These are phyloP conservation scores for Paedocypris micromegethes DNA, from an alignment of 2,797 vertebrate genomes.

Conservation along the genomic window DNA sequence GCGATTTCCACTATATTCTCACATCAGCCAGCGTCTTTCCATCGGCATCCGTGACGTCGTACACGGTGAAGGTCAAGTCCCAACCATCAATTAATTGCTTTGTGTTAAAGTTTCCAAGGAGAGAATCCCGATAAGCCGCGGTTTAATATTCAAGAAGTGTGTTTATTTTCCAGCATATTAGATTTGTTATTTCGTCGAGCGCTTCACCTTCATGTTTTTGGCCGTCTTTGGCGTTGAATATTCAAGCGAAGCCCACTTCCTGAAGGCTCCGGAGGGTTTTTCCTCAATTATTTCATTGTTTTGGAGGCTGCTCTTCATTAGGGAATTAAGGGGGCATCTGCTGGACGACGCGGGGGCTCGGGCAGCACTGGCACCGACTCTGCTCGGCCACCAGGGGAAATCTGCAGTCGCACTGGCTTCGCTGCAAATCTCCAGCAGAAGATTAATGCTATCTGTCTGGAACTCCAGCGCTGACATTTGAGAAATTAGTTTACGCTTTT, in stretches of 20 bases:
- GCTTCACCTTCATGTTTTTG: constrained; percentile 22
- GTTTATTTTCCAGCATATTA: constrained; percentile 52
- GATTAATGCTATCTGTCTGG: constrained; percentile 53
- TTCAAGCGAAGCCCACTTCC: constrained; percentile 43
- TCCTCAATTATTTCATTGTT: constrained; percentile 61
- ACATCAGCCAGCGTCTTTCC: constrained; percentile 57
- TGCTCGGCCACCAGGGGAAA: constrained; percentile 53
- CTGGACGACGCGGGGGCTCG: constrained; percentile 52
- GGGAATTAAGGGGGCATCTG: constrained; percentile 55
- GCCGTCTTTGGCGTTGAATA: constrained; percentile 46
- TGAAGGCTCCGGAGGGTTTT: constrained; percentile 49
- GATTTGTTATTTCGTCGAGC: constrained; percentile 12
- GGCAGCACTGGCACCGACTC: constrained; percentile 46
- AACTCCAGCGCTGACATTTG: constrained; percentile 41
- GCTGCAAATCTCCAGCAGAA: constrained; percentile 57
- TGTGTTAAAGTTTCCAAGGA: constrained; percentile 54
- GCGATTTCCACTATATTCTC: constrained; percentile 54
- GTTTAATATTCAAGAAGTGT: constrained; percentile 61
- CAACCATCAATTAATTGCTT: constrained; percentile 60
- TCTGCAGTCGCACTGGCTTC: constrained; percentile 48
- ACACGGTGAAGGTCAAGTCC: constrained; percentile 67
- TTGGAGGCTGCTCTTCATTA: constrained; percentile 55
- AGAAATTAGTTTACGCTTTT: constrained; percentile 19
- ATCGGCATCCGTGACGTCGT: constrained; percentile 53
- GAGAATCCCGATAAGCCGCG: constrained; percentile 54